These are phyloP conservation scores for Microdon myrmicae DNA, from an alignment of 2,888 invertebrate genomes.

Conservation along the genomic window DNA sequence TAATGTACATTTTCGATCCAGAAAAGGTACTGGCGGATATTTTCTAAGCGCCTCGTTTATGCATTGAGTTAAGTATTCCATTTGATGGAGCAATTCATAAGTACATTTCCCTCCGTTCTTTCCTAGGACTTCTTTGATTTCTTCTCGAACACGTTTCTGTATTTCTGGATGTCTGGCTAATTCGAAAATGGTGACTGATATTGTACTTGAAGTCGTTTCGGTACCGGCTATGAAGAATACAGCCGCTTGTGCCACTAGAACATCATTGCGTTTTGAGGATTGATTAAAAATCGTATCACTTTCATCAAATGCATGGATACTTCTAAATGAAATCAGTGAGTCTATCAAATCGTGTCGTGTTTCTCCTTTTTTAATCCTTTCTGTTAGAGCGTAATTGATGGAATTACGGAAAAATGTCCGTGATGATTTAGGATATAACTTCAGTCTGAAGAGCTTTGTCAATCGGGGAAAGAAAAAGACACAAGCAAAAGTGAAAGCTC, in stretches of 20 bases:
- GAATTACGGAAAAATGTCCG: conserved; percentile 62
- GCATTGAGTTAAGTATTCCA: conserved; percentile 63
- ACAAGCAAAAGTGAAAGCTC: conserved; percentile 57
- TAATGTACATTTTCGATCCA: conserved; percentile 45
- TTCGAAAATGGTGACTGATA: conserved; percentile 60
- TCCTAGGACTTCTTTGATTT: conserved; percentile 58
- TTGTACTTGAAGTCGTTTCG: conserved; percentile 58
- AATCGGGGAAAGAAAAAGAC: conserved; percentile 62
- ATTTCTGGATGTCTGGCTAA: conserved; percentile 59
- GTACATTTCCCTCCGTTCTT: conserved; percentile 57
- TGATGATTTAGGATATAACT: conserved; percentile 57
- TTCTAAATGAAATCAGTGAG: conserved; percentile 67
- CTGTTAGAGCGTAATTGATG: conserved; percentile 64
- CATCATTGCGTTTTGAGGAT: conserved; percentile 55
- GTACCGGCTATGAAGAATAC: conserved; percentile 54
- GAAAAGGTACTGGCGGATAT: conserved; percentile 54
- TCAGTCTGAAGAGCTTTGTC: conserved; percentile 54
- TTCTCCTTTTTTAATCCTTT: conserved; percentile 64
- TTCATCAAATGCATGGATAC: conserved; percentile 1
- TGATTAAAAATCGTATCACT: conserved; percentile 44
- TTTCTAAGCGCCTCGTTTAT: conserved; percentile 50
- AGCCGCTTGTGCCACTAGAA: conserved; percentile 53
- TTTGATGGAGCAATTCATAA: conserved; percentile 59
- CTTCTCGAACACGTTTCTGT: conserved; percentile 60
- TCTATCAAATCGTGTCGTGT: conserved; percentile 69